Evolutionary conservation across 2,113 vertebrate species (phyloP), one percentile per base, ranked within the genome.

Genomic region (Elaphurus davidianus): DNA sequence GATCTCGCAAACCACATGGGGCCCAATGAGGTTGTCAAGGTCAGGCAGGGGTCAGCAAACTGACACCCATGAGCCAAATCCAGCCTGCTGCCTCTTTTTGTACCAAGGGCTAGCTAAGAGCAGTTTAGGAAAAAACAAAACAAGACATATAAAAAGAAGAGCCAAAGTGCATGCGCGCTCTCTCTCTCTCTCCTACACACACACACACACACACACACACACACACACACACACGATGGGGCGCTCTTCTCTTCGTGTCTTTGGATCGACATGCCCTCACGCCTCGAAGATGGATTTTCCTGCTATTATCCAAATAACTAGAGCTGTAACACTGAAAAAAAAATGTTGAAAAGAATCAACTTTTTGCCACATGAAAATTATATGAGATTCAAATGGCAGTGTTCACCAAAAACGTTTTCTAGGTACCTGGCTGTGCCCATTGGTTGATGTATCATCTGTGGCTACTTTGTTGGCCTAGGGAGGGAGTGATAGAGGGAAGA

Each of bases 1-100:
- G 0, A 0, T 30, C 36, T 40, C 67, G n/a, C 36, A 40, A 82
- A 16, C 21, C 2, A 2, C 0, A 1, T 54, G 47, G 21, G 30
- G 52, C 64, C 36, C 28, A 21, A 0, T 33, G 40, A 67, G 30
- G 52, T 45, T 81, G 50, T 30, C 40, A 21, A 13, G 25, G 45
- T 28, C 5, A 43, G 47, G 67, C 5, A 43, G 47, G 67, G 40
- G 67, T 47, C 8, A 5, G 67, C 40, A 19, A 57, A 57, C 50
- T 57, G 3, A 0, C 21, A 8, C n/a, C 52, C 36, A 2, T 0
- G 2, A 27, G 43, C 8, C 40, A 81, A 16, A 43, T 23, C 30
- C 2, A 81, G 33, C 14, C 40, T 25, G 40, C 89, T 64, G 55
- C 40, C 47, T 64, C 3, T 45, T 40, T 78, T 43, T 84, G 92